These are phyloP conservation scores for Drosophila paucipuncta DNA, from an alignment of 2,888 invertebrate genomes.

Conservation along the genomic window DNA sequence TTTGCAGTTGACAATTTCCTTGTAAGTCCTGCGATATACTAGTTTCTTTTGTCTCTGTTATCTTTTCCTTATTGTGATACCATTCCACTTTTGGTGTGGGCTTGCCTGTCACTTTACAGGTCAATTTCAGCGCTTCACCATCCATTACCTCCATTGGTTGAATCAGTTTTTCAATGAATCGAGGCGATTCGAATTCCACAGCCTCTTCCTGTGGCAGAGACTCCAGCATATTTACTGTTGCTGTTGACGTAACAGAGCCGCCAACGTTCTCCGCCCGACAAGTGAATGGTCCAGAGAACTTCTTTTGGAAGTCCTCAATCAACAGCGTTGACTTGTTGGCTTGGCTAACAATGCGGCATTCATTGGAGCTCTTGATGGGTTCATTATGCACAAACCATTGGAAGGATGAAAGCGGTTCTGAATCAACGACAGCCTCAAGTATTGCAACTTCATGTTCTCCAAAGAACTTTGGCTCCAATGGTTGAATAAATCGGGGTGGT, in stretches of 20 bases:
- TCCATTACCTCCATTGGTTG: slow-evolving; percentile 93
- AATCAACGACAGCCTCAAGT: slow-evolving; percentile 91
- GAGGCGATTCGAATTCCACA: slow-evolving; percentile 89
- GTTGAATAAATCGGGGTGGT: slow-evolving; percentile 91
- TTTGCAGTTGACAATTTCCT: slow-evolving; percentile 92
- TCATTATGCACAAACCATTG: slow-evolving; percentile 93
- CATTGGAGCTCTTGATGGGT: slow-evolving; percentile 90
- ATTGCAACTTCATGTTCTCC: slow-evolving; percentile 91
- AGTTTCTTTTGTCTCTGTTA: slow-evolving; percentile 92
- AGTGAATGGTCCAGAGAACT: slow-evolving; percentile 91
- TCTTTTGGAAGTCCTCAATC: slow-evolving; percentile 90
- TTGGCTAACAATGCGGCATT: slow-evolving; percentile 89
- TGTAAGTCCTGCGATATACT: slow-evolving; percentile 90
- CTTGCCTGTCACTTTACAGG: slow-evolving; percentile 90
- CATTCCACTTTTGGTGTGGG: slow-evolving; percentile 93
- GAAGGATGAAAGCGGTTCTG: slow-evolving; percentile 92
- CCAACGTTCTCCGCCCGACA: slow-evolving; percentile 96
- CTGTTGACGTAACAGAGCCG: slow-evolving; percentile 95
- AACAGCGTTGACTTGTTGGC: slow-evolving; percentile 93
- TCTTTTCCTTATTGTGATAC: slow-evolving; percentile 90
- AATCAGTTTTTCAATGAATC: slow-evolving; percentile 89
- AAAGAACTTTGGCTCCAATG: slow-evolving; percentile 90
- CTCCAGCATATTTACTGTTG: slow-evolving; percentile 89
- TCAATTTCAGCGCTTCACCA: slow-evolving; percentile 92
- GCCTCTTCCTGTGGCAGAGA: slow-evolving; percentile 86